Conservation (phyloP, 1,140 invertebrate genomes). For the Megalopta genalis region DNA sequence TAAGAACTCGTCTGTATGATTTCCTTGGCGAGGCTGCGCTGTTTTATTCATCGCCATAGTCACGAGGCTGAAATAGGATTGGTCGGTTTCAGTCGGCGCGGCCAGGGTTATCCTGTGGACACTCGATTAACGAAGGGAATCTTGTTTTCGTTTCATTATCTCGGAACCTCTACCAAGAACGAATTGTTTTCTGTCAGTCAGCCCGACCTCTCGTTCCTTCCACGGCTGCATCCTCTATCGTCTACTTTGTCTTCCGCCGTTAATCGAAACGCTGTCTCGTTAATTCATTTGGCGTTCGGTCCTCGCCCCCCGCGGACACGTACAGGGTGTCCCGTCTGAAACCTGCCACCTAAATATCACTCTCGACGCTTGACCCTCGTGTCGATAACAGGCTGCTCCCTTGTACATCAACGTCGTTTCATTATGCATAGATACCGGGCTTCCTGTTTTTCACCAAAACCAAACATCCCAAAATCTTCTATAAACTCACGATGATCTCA, state of each 20-base stretch:
- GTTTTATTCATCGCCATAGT: constrained; percentile 58
- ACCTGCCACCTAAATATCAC: no score
- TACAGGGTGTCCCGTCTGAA: background rate
- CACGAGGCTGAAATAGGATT: constrained; percentile 19
- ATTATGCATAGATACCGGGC: no score
- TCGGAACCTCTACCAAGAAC: background rate
- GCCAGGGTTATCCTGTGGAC: constrained; percentile 23
- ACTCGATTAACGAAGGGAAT: constrained; percentile 56
- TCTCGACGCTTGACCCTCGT: no score
- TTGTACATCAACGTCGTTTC: no score
- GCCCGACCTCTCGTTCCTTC: background rate
- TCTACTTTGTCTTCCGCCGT: background rate
- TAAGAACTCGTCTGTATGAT: constrained; percentile 38
- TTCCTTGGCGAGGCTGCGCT: constrained; percentile 26
- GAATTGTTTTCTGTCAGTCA: constrained; percentile 28
- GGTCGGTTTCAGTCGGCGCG: constrained; percentile 14
- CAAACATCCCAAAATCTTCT: no score
- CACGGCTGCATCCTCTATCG: background rate
- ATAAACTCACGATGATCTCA: no score
- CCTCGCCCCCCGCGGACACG: no score
- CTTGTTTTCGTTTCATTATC: constrained; percentile 55
- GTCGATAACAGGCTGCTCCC: no score
- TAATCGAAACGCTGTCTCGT: constrained; percentile 20
- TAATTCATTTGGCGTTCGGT: background rate
- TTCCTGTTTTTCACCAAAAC: no score